Conservation (phyloP, 2,113 vertebrate species). For the Micronycteris hirsuta region DNA sequence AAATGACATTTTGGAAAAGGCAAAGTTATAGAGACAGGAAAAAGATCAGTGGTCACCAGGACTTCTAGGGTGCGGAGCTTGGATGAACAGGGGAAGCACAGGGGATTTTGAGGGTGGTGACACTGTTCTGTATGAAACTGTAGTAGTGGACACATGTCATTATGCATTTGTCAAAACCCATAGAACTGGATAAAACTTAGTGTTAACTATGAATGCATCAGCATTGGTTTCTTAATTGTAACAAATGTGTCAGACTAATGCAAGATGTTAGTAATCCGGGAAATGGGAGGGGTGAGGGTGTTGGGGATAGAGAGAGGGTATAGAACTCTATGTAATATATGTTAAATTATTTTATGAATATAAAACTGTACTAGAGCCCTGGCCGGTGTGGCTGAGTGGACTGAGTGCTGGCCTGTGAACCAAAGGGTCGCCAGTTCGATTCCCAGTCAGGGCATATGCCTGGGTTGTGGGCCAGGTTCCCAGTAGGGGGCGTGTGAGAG, state of each 20-base stretch:
- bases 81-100: background rate
- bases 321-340: background rate
- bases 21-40: background rate
- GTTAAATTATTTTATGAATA: background rate
- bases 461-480: too few relatives aligned
- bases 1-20: background rate
- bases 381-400: too few relatives aligned
- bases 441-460: too few relatives aligned
- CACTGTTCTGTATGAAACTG: background rate
- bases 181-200: background rate
- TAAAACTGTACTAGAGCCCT: slow-evolving; percentile 7
- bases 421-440: too few relatives aligned
- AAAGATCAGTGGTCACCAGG: background rate
- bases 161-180: background rate
- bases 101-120: background rate
- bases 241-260: background rate
- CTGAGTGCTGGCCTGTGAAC: too few relatives aligned
- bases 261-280: background rate
- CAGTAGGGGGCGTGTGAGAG: too few relatives aligned
- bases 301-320: background rate
- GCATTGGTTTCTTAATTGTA: background rate
- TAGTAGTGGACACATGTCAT: background rate
- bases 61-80: background rate
- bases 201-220: background rate
- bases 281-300: background rate